These are phyloP conservation scores for Rhabditoides inermis DNA, from an alignment of 2,888 invertebrate species.

Conservation along the genomic window DNA sequence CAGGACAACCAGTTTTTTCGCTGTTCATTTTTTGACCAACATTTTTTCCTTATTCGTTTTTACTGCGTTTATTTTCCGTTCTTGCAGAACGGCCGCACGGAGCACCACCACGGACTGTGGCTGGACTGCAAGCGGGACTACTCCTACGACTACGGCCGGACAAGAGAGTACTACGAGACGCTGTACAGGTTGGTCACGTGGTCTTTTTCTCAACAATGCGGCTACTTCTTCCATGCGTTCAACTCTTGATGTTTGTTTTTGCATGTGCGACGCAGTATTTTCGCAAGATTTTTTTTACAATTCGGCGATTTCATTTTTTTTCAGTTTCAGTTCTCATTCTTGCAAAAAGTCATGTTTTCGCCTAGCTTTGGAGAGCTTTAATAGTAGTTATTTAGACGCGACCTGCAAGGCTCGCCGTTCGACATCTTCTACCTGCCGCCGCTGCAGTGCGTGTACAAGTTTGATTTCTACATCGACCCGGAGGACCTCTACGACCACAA, in stretches of 20 bases:
- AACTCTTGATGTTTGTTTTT: no score
- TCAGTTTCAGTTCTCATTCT: neutral
- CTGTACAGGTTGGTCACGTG: slow-evolving; percentile 32
- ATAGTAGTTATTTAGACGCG: slow-evolving; percentile 21
- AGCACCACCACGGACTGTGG: slow-evolving; percentile 51
- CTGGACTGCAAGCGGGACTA: slow-evolving; percentile 50
- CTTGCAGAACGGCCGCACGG: slow-evolving; percentile 45
- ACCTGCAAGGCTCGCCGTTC: slow-evolving; percentile 47
- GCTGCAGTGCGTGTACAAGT: slow-evolving; percentile 49
- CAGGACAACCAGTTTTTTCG: neutral
- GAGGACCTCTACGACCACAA: slow-evolving; percentile 51
- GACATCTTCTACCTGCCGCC: slow-evolving; percentile 45
- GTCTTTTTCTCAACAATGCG: no score
- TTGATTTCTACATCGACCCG: slow-evolving; percentile 50
- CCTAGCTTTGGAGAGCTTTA: neutral
- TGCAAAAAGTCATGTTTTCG: slow-evolving; percentile 1
- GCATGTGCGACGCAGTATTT: no score
- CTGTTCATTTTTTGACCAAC: neutral
- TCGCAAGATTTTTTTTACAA: no score
- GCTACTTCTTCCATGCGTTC: no score
- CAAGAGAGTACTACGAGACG: slow-evolving; percentile 49
- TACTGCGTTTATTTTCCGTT: neutral
- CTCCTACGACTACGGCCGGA: slow-evolving; percentile 47
- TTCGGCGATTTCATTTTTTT: no score
- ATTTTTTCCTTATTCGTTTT: neutral